Conservation (phyloP, 2,113 vertebrate genomes). For the Plecotus auritus region DNA sequence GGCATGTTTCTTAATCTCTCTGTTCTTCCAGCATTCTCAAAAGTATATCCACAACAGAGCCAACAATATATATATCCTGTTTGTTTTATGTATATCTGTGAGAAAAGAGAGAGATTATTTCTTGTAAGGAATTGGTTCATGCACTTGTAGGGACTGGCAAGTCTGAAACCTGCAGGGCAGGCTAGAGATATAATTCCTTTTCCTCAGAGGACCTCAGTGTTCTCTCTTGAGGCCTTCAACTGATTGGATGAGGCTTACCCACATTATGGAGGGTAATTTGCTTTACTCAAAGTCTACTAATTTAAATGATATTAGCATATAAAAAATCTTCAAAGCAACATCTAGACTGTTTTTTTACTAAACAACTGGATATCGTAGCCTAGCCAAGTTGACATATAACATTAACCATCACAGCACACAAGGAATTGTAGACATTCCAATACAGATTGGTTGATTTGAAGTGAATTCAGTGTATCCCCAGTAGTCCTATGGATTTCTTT, state of each 20-base stretch:
- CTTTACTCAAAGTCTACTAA: background rate
- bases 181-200: background rate
- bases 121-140: background rate
- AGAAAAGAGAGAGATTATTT: background rate
- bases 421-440: too few species aligned
- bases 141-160: background rate
- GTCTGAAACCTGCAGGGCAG: background rate
- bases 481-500: background rate
- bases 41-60: background rate
- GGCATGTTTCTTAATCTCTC: background rate
- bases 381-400: background rate
- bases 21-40: background rate
- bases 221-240: background rate
- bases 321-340: background rate
- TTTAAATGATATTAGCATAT: background rate
- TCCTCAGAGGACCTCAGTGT: background rate
- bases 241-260: background rate
- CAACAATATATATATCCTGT: background rate
- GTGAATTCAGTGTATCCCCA: background rate
- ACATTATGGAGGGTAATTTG: background rate
- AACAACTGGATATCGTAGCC: background rate
- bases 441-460: background rate
- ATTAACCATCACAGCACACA: background rate
- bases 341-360: background rate
- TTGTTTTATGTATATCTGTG: background rate